A percentile compares a stretch with the other conserved stretches of the same genome.
phyloP scores from a whole-genome alignment of 2,797 vertebrate genomes.

The Hoplostethus mediterraneus region DNA sequence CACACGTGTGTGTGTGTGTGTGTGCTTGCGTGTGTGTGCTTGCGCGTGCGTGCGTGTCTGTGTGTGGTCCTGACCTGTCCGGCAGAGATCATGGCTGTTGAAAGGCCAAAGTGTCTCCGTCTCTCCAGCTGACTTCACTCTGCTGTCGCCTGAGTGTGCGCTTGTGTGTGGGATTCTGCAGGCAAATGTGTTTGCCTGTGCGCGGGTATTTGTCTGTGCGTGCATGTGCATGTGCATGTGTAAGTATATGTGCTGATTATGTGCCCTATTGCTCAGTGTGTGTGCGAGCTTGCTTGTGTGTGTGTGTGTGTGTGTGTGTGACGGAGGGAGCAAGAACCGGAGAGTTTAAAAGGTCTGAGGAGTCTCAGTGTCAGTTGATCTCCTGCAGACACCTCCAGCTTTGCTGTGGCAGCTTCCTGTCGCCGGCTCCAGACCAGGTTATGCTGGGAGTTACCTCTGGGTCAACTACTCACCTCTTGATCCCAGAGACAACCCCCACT shows the following conservation, averaged over 20 bases:
- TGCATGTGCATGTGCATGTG: conserved; percentile 8
- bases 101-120: conserved; percentile 81
- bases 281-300: conserved; percentile 40
- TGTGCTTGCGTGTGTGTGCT: conserved; percentile 59
- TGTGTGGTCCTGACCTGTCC: conserved; percentile 88
- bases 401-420: conserved; percentile 74
- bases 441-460: conserved; percentile 57
- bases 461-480: conserved; percentile 64
- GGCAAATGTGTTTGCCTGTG: conserved; percentile 40
- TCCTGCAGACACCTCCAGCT: conserved; percentile 65
- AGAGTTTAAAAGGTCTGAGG: conserved; percentile 69
- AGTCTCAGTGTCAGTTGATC: conserved; percentile 69
- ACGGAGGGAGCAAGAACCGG: conserved; percentile 50
- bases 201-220: conserved; percentile 29
- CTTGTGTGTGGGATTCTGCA: conserved; percentile 47
- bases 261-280: conserved; percentile 53
- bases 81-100: conserved; percentile 77
- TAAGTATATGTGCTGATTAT: conserved; percentile 2
- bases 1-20: conserved; percentile 65
- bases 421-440: conserved; percentile 65
- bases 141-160: conserved; percentile 68
- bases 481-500: conserved; percentile 34
- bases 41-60: conserved; percentile 43
- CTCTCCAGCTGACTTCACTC: conserved; percentile 85
- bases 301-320: conserved; percentile 45